These are phyloP conservation scores for Panurus biarmicus DNA, from an alignment of 2,113 vertebrate genomes.

Conservation along the genomic window DNA sequence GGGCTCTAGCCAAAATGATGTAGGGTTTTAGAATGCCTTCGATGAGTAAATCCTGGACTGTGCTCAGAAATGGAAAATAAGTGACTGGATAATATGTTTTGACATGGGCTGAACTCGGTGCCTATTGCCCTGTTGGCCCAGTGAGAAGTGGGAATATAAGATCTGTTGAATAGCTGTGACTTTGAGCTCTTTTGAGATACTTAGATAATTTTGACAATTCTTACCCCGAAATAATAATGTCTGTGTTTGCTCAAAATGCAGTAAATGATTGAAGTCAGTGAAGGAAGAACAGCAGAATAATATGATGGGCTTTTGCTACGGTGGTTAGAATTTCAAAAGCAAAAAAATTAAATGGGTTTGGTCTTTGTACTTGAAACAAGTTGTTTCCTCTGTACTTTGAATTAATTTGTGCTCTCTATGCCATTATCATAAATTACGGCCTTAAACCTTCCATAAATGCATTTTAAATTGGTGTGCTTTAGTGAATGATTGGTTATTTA, in stretches of 20 bases:
- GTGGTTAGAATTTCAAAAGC: constrained; percentile 22
- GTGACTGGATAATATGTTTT: background rate
- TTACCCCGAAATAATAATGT: background rate
- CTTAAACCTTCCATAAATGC: constrained; percentile 59
- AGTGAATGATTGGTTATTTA: constrained; percentile 69
- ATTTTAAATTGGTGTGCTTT: constrained; percentile 63
- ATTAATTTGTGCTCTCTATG: constrained; percentile 66
- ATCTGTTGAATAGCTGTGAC: background rate
- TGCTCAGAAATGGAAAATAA: background rate
- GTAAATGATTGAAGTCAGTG: background rate
- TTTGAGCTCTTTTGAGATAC: background rate
- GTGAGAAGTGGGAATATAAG: background rate
- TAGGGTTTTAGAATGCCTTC: background rate
- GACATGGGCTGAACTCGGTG: background rate
- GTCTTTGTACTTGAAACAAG: constrained; percentile 48
- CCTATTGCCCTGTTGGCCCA: background rate
- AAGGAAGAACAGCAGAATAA: background rate
- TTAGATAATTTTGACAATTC: background rate
- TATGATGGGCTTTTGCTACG: background rate
- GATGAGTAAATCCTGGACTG: background rate
- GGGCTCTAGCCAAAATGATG: background rate
- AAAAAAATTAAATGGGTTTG: background rate
- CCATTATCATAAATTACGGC: constrained; percentile 67
- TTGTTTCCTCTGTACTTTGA: constrained; percentile 55
- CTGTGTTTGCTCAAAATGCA: background rate